Evolutionary conservation across 2,113 vertebrate genomes (phyloP).

Genomic region (Campylorhamphus procurvoides): DNA sequence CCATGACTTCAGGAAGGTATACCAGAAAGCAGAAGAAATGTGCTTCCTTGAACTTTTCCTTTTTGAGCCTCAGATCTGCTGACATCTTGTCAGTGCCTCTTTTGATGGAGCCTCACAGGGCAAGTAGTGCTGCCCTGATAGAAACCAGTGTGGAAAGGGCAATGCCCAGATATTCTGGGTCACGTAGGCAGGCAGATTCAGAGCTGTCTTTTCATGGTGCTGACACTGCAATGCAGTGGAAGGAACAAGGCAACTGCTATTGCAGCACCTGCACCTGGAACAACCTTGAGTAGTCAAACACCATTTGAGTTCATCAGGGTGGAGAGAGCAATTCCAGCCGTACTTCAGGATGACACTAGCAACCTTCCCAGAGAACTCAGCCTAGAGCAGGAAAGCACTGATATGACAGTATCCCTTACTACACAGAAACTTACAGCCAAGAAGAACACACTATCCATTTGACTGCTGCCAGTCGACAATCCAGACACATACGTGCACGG

Average conservation of each 20-base stretch:
- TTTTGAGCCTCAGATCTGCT: not conserved
- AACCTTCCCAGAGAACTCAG: not conserved
- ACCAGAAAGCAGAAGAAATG: not conserved
- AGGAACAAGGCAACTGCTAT: not conserved
- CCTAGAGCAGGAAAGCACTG: not conserved
- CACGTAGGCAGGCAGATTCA: not conserved
- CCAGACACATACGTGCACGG: accelerated
- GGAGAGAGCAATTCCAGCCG: not conserved
- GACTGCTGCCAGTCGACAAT: accelerated
- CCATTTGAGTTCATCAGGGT: not conserved
- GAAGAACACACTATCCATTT: not conserved
- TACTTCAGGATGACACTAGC: not conserved
- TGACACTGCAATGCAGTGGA: accelerated
- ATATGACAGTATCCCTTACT: not conserved
- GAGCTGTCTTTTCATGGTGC: not conserved
- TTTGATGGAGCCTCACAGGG: not conserved
- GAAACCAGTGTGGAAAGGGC: not conserved
- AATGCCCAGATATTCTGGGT: not conserved
- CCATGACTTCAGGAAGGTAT: not conserved
- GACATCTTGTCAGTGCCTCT: not conserved
- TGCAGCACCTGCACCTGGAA: not conserved
- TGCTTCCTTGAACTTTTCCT: not conserved
- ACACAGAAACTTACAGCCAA: not conserved
- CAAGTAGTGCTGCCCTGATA: not conserved
- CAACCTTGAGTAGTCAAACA: not conserved